Evolutionary conservation across 1,140 invertebrate species (phyloP).

Genomic region (Apis florea): DNA sequence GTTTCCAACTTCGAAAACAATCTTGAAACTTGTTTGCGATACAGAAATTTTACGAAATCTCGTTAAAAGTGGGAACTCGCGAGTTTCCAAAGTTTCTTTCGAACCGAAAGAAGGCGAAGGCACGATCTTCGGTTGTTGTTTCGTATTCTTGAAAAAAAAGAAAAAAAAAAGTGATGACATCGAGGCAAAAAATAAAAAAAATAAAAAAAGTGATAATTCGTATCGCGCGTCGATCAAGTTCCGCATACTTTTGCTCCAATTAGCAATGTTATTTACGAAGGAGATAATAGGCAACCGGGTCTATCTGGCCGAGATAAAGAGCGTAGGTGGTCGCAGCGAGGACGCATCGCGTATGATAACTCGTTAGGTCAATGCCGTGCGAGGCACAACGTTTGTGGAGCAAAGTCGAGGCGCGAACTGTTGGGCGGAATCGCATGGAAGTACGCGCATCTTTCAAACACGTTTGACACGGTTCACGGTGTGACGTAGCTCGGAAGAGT

Average conservation of each 20-base stretch:
- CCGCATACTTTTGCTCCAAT: not conserved
- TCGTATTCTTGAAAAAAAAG: no score
- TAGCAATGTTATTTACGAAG: not conserved
- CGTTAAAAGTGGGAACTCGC: no score
- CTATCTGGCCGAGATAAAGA: not conserved
- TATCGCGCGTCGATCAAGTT: not conserved
- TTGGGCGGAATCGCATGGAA: not conserved
- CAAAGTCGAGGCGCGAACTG: conserved; percentile 6
- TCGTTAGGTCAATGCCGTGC: conserved; percentile 26
- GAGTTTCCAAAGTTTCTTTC: no score
- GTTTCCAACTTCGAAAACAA: no score
- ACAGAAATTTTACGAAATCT: no score
- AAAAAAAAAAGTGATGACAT: no score
- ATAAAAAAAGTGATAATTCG: not conserved
- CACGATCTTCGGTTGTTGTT: no score
- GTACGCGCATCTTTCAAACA: not conserved
- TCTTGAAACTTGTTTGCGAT: no score
- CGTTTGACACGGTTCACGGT: not conserved
- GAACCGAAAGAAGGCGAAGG: no score
- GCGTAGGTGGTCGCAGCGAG: not conserved
- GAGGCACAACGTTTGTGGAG: not conserved
- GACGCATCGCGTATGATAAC: conserved; percentile 19
- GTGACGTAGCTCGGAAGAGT: conserved; percentile 22
- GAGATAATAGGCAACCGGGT: not conserved
- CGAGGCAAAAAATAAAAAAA: no score